phyloP scores from a whole-genome alignment of 2,888 invertebrate genomes.

The Rapana venosa region DNA sequence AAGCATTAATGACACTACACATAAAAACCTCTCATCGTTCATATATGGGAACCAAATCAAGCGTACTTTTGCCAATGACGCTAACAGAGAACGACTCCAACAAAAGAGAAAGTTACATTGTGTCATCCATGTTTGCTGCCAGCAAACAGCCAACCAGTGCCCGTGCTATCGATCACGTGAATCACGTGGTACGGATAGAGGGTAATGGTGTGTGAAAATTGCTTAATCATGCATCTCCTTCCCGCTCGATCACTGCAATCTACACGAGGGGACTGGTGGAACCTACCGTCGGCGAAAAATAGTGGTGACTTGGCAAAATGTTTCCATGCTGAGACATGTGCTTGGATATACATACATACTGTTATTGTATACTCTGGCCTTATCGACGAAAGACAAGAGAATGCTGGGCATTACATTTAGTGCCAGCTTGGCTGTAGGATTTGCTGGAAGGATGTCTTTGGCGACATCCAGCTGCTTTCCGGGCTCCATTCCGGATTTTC shows the following conservation, averaged over 20 bases:
- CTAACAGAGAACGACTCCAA: background rate
- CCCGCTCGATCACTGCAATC: background rate
- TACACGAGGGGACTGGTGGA: too few relatives aligned
- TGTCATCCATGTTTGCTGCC: constrained; percentile 4
- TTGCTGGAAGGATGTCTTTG: too few relatives aligned
- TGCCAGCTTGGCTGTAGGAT: too few relatives aligned
- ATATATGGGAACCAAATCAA: background rate
- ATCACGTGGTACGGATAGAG: background rate
- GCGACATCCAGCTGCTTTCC: too few relatives aligned
- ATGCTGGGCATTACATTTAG: too few relatives aligned
- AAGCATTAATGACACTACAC: background rate
- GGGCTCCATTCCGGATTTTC: too few relatives aligned
- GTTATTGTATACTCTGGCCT: too few relatives aligned
- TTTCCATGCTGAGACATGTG: too few relatives aligned
- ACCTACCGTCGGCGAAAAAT: too few relatives aligned
- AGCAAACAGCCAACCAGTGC: background rate
- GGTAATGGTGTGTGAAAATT: constrained; percentile 2
- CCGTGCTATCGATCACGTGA: constrained; percentile 8
- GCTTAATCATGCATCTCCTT: background rate
- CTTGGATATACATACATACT: too few relatives aligned
- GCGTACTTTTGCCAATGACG: constrained; percentile 2
- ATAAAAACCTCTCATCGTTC: background rate
- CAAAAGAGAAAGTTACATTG: background rate
- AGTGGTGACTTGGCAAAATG: too few relatives aligned
- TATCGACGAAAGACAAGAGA: too few relatives aligned